Evolutionary conservation across 1,140 invertebrate genomes (phyloP).

Genomic region (Neodiprion virginianus): DNA sequence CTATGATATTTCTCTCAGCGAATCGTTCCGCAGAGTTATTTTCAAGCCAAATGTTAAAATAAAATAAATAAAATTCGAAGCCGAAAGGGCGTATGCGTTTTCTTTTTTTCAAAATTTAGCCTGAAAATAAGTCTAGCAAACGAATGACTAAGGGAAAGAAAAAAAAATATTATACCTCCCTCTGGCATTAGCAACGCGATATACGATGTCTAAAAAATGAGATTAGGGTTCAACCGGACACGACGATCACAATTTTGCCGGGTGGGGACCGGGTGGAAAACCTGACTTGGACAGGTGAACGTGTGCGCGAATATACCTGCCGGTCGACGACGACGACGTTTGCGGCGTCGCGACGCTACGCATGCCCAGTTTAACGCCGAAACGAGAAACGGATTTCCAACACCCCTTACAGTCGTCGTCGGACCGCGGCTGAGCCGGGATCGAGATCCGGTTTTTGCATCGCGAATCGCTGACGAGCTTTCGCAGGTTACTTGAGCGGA

Average conservation of each 20-base stretch:
- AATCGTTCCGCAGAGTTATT: too few relatives aligned
- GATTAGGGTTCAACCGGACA: background rate
- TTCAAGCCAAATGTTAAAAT: too few relatives aligned
- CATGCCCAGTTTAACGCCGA: conserved; percentile 1
- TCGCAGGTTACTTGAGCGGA: background rate
- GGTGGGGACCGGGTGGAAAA: background rate
- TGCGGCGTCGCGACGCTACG: background rate
- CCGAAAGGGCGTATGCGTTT: too few relatives aligned
- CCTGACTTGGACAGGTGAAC: background rate
- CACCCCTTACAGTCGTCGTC: background rate
- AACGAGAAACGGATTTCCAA: background rate
- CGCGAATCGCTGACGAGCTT: background rate
- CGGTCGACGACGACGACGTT: background rate
- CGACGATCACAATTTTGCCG: background rate
- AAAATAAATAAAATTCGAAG: too few relatives aligned
- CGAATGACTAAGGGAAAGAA: too few relatives aligned
- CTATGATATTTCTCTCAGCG: too few relatives aligned
- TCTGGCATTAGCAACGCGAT: too few relatives aligned
- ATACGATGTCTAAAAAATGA: background rate
- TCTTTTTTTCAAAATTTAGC: too few relatives aligned
- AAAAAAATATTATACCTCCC: background rate
- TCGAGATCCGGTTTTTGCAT: background rate
- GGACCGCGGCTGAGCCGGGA: background rate
- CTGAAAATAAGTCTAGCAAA: too few relatives aligned
- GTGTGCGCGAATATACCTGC: background rate